These are phyloP conservation scores for Canis aureus DNA, from an alignment of 2,113 vertebrate species.

Conservation along the genomic window DNA sequence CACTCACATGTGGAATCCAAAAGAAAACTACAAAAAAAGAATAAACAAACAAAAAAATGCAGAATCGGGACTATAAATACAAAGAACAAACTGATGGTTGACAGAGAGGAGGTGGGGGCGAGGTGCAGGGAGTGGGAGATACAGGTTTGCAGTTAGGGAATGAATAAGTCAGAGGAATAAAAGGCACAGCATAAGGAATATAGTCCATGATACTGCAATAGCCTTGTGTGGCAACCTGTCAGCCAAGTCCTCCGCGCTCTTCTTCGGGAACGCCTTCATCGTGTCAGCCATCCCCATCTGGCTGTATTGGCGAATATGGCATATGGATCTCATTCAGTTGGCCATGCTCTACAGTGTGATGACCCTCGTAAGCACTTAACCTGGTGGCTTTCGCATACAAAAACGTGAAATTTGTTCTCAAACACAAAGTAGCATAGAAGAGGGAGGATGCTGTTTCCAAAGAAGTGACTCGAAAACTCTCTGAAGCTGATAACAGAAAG, in stretches of 20 bases:
- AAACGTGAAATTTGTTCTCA: slow-evolving; percentile 99
- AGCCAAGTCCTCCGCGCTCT: slow-evolving; percentile 97
- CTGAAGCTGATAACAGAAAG: too few species aligned
- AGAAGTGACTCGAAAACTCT: too few species aligned
- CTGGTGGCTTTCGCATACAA: slow-evolving; percentile 98
- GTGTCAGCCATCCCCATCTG: slow-evolving; percentile 99
- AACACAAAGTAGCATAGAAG: slow-evolving; percentile 90
- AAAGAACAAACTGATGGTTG: background rate
- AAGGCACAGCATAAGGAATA: background rate
- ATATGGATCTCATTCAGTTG: slow-evolving; percentile 99
- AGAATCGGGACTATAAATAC: background rate
- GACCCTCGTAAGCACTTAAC: slow-evolving; percentile 97
- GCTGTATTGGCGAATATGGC: slow-evolving; percentile 99
- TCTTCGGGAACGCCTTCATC: slow-evolving; percentile 98
- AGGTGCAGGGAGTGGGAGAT: background rate
- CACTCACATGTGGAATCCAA: background rate
- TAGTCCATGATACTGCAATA: background rate
- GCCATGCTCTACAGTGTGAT: slow-evolving; percentile 97
- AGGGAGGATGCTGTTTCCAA: too few species aligned
- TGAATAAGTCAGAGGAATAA: background rate
- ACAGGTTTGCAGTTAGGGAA: background rate
- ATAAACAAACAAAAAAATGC: background rate
- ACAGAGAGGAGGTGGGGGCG: background rate
- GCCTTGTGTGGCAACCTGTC: slow-evolving; percentile 89
- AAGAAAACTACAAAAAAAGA: background rate